Conservation (phyloP, 37 sponge, comb jelly and placozoan species). For the Lycopodina hypogea region DNA sequence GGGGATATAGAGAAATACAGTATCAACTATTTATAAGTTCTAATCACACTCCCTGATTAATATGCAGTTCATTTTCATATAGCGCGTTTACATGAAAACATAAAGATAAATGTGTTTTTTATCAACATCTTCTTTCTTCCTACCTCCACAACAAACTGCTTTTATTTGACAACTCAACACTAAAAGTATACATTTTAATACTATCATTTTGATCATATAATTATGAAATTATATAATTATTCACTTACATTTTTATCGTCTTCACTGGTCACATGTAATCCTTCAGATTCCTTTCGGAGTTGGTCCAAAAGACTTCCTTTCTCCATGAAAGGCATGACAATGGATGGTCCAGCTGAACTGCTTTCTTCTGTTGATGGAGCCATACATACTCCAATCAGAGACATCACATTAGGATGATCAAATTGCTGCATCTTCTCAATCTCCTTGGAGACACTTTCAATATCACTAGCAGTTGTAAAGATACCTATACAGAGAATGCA, state of each 20-base stretch:
- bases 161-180: too few species aligned
- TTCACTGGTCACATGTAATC: not conserved
- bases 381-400: slow-evolving; percentile 39
- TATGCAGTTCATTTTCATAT: too few species aligned
- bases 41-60: too few species aligned
- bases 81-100: too few species aligned
- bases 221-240: too few species aligned
- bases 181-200: too few species aligned
- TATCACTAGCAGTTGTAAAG: slow-evolving; percentile 18
- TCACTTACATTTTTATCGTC: slow-evolving; percentile 20
- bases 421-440: slow-evolving; percentile 18
- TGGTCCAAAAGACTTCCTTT: slow-evolving; percentile 28
- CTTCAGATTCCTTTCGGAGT: slow-evolving; percentile 13
- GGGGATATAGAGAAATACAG: too few species aligned
- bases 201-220: too few species aligned
- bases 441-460: slow-evolving; percentile 15
- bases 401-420: slow-evolving; percentile 40
- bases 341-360: slow-evolving; percentile 14
- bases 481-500: slow-evolving; percentile 5
- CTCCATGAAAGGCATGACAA: slow-evolving; percentile 37
- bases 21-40: not conserved
- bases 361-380: not conserved
- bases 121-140: too few species aligned
- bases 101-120: too few species aligned
- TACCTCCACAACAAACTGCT: too few species aligned